phyloP scores from a whole-genome alignment of 2,888 invertebrate genomes.

The Tiphia femorata region DNA sequence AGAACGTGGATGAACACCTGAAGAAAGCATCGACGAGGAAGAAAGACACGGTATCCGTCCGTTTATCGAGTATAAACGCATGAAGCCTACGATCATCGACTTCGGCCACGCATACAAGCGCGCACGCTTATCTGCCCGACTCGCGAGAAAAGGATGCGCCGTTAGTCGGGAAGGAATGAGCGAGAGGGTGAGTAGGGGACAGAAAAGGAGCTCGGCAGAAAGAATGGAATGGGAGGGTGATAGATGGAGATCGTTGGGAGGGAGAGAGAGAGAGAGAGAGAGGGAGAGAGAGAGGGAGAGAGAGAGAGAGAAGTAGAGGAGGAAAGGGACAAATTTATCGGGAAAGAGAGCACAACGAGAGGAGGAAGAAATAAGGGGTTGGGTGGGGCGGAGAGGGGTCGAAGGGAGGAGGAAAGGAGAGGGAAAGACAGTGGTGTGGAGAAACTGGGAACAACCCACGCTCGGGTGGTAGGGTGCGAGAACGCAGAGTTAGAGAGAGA shows the following conservation, averaged over 20 bases:
- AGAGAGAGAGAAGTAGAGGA: slow-evolving; percentile 3
- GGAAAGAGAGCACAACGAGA: slow-evolving; percentile 9
- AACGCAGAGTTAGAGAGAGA: slow-evolving; percentile 43
- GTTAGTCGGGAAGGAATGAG: too few relatives aligned
- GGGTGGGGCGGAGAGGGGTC: neutral
- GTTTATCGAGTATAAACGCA: slow-evolving; percentile 38
- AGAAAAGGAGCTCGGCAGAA: too few relatives aligned
- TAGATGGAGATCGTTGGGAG: neutral
- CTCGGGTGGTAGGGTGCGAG: slow-evolving; percentile 47
- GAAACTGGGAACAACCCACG: slow-evolving; percentile 2
- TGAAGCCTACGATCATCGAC: slow-evolving; percentile 3
- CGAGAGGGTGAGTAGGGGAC: too few relatives aligned
- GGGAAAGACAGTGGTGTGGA: slow-evolving; percentile 37
- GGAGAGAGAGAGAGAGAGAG: neutral
- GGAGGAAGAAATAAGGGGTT: slow-evolving; percentile 12
- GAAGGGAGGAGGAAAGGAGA: slow-evolving; percentile 34
- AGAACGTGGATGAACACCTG: too few relatives aligned
- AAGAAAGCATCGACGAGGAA: slow-evolving; percentile 5
- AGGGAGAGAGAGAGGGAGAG: neutral
- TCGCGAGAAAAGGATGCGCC: too few relatives aligned
- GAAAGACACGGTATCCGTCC: slow-evolving; percentile 26
- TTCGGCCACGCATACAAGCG: slow-evolving; percentile 13
- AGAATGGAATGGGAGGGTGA: neutral
- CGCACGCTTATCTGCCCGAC: too few relatives aligned
- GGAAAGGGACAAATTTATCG: neutral